A percentile compares a stretch with the other conserved stretches of the same genome.
Conservation (phyloP, 2,797 vertebrate species). For the Pangasius sanitwongsei region DNA sequence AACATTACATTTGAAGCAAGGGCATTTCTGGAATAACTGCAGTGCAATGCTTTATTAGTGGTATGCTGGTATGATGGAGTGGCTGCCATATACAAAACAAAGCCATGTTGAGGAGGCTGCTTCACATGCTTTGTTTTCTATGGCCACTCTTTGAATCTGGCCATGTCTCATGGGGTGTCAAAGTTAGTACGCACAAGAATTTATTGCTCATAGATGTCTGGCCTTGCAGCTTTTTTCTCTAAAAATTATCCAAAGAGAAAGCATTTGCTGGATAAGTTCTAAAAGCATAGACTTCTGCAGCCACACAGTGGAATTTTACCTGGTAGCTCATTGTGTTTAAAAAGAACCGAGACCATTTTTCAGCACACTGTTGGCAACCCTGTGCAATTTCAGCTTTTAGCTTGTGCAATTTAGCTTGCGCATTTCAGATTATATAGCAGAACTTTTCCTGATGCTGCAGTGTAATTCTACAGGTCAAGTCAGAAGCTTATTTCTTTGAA, state of each 20-base stretch:
- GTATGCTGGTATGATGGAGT: not conserved
- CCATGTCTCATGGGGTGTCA: not conserved
- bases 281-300: not conserved
- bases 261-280: not conserved
- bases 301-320: not conserved
- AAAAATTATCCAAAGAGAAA: not conserved
- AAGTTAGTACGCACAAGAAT: not conserved
- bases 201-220: not conserved
- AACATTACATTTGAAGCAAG: not conserved
- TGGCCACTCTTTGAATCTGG: not conserved
- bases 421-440: not conserved
- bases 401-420: not conserved
- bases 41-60: not conserved
- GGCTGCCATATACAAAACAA: not conserved
- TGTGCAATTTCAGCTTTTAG: not conserved
- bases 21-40: not conserved
- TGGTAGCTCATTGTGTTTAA: not conserved
- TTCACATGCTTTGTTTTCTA: not conserved
- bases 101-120: not conserved
- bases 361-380: not conserved
- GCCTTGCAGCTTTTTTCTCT: not conserved
- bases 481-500: not conserved
- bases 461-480: not conserved
- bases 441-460: not conserved
- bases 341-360: not conserved